Percentiles rank a stretch among this genome's conserved stretches.
Evolutionary conservation across 2,888 invertebrate genomes (phyloP).

Genomic region (Frankliniella intonsa): DNA sequence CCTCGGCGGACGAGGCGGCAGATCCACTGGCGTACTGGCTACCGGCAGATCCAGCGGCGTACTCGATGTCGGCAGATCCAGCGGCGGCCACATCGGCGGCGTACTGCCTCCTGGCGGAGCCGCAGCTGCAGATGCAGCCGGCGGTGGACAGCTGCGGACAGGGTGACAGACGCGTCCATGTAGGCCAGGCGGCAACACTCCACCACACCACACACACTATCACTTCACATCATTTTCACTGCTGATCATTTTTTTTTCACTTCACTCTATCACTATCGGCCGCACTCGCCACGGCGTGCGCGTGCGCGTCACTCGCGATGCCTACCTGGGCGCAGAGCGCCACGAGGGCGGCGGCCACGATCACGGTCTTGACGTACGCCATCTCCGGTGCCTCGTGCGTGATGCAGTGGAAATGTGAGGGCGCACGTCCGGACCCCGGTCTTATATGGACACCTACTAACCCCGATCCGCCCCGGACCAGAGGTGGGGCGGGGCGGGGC

Average conservation of each 20-base stretch:
- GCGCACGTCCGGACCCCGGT: background rate
- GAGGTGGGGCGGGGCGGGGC: background rate
- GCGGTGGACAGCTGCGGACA: conserved; percentile 6
- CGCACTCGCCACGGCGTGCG: background rate
- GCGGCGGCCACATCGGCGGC: background rate
- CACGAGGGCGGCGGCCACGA: background rate
- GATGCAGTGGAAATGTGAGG: background rate
- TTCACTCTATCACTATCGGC: background rate
- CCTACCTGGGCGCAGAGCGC: conserved; percentile 7
- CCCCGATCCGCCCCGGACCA: background rate
- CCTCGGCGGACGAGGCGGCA: background rate
- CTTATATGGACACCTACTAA: conserved; percentile 25
- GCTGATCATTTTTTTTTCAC: no score
- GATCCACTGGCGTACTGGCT: background rate
- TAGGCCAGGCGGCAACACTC: no score
- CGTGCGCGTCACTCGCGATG: background rate
- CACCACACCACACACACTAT: background rate
- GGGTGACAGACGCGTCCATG: background rate
- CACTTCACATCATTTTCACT: no score
- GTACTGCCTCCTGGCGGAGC: background rate
- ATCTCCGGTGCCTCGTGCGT: conserved; percentile 1
- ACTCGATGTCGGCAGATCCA: background rate
- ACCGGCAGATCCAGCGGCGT: background rate
- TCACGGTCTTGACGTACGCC: background rate
- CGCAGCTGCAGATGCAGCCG: background rate